Evolutionary conservation across 2,113 vertebrate species (phyloP), one percentile per base, ranked within the genome.

Genomic region (Pelodiscus sinensis): DNA sequence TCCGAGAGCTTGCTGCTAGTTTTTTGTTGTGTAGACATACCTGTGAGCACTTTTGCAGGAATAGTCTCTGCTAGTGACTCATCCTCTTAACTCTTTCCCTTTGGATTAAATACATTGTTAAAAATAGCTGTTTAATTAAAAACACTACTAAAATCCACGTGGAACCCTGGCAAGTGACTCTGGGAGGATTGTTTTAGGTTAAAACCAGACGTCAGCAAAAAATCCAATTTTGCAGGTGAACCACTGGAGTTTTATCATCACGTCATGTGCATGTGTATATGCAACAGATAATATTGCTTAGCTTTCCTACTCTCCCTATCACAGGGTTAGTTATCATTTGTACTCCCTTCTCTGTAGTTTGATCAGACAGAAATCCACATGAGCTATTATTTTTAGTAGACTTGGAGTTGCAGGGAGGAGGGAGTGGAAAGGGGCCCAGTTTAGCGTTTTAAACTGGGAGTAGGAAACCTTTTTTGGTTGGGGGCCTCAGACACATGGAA

Each of bases 311-410:
- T 56, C 62, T 94, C 62, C 62, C 55, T 55, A 0, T 2, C 71
- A 54, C 27, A 1, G 3, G 21, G 0, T 35, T 8, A 29, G 88
- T 56, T 82, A 83, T 79, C 7, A 0, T 35, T 14, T 54, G 24
- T 50, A 3, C 9, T 62, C 82, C 6, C 1, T 81, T 71, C 35
- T 52, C 2, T 0, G 16, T 56, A 80, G 81, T 56, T 87, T 79
- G 44, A 44, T 44, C 80, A 88, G 93, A 75, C 78, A 91, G 58
- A 80, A 95, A 89, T 85, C 92, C 78, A 2, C 10, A 1, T 38
- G 27, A 3, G 1, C 77, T 92, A 65, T 79, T 38, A 6, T 85
- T 80, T 82, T 50, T 50, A 77, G 9, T 21, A 56, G 75, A 60
- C 29, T 44, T 18, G 35, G 77, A 44, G 44, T 27, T 21, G 85